Evolutionary conservation across 1,140 invertebrate genomes (phyloP).

Genomic region (Philotrypesis tridentata): DNA sequence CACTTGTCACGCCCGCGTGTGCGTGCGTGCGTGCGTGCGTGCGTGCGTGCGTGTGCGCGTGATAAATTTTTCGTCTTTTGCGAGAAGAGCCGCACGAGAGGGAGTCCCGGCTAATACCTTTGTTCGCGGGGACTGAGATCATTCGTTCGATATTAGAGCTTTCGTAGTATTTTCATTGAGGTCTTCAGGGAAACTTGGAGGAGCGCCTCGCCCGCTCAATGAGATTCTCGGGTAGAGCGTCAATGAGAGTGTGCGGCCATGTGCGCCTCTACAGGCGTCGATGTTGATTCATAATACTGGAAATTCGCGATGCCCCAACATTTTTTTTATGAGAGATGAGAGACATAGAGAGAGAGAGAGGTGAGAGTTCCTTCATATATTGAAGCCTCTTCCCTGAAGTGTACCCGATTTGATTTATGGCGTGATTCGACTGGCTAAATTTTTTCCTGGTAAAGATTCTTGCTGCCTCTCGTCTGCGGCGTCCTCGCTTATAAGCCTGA

Average conservation of each 20-base stretch:
- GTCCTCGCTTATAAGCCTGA: too few species aligned
- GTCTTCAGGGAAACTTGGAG: neutral
- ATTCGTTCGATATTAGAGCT: conserved; percentile 37
- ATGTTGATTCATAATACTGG: neutral
- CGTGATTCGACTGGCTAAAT: neutral
- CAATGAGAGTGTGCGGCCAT: too few species aligned
- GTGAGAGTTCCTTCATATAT: neutral
- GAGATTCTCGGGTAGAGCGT: neutral
- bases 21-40: too few species aligned
- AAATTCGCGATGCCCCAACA: neutral
- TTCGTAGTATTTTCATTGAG: neutral
- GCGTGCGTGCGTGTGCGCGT: neutral
- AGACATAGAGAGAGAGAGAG: too few species aligned
- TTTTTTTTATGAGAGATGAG: too few species aligned
- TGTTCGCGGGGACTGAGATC: conserved; percentile 3
- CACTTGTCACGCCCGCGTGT: conserved; percentile 22
- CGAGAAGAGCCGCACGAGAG: neutral
- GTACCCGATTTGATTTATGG: neutral
- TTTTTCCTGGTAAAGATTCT: neutral
- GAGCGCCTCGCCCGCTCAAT: neutral
- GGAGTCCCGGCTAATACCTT: too few species aligned
- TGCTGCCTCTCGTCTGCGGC: too few species aligned
- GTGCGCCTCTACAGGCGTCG: too few species aligned
- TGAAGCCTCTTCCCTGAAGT: neutral
- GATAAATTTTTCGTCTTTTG: conserved; percentile 2